phyloP scores from a whole-genome alignment of 2,888 invertebrate genomes.

The Eupithecia vulgata region DNA sequence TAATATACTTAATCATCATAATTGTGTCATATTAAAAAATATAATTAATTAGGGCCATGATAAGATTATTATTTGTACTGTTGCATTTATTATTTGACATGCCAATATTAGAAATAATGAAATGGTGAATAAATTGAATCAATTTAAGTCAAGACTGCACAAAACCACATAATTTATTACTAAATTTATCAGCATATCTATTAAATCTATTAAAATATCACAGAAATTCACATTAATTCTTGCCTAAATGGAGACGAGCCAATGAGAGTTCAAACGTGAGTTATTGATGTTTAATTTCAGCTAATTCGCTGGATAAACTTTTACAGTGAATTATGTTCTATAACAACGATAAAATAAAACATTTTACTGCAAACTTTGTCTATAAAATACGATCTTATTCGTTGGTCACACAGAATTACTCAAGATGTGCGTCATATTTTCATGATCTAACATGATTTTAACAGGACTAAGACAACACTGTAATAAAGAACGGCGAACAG shows the following conservation, averaged over 20 bases:
- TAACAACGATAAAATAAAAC: slow-evolving; percentile 17
- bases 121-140: too few relatives aligned
- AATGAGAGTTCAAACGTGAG: slow-evolving; percentile 5
- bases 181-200: background rate
- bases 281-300: slow-evolving; percentile 19
- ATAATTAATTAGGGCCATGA: too few relatives aligned
- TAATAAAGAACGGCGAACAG: too few relatives aligned
- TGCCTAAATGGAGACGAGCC: slow-evolving; percentile 8
- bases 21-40: too few relatives aligned
- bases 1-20: too few relatives aligned
- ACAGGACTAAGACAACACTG: too few relatives aligned
- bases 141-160: background rate
- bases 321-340: slow-evolving; percentile 14
- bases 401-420: background rate
- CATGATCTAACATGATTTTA: too few relatives aligned
- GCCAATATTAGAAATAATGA: too few relatives aligned
- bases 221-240: slow-evolving; percentile 1
- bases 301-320: slow-evolving; percentile 10
- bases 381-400: background rate
- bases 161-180: background rate
- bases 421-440: too few relatives aligned
- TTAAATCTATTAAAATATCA: slow-evolving; percentile 6
- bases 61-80: too few relatives aligned
- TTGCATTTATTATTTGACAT: too few relatives aligned
- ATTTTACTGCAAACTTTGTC: slow-evolving; percentile 9